phyloP scores from a whole-genome alignment of 2,797 vertebrate genomes.

The Liasis olivaceus region DNA sequence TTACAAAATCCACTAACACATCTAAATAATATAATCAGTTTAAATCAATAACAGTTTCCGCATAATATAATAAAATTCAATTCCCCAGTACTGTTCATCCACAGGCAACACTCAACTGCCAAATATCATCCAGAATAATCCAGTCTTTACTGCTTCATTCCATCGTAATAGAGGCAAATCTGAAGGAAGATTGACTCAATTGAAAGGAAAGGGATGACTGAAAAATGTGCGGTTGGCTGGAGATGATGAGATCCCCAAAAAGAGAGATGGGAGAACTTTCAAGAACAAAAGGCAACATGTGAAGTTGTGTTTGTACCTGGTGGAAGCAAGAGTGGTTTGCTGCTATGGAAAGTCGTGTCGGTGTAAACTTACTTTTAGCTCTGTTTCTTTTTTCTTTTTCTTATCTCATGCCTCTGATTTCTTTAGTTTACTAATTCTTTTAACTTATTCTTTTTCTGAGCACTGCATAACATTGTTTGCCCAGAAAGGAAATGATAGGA shows the following conservation, averaged over 20 bases:
- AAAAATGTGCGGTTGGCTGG: neutral
- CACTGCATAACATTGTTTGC: neutral
- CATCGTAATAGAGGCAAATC: neutral
- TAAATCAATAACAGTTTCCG: neutral
- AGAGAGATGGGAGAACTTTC: neutral
- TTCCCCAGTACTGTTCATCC: neutral
- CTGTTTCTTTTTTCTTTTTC: neutral
- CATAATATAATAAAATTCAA: neutral
- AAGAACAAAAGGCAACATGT: neutral
- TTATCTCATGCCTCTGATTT: neutral
- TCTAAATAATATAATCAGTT: neutral
- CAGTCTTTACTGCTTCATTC: neutral
- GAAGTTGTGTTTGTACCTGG: neutral
- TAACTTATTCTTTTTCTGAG: neutral
- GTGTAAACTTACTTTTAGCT: neutral
- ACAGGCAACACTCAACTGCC: neutral
- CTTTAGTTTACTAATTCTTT: neutral
- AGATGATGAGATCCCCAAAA: neutral
- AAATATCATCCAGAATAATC: neutral
- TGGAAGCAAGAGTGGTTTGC: neutral
- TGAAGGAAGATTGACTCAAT: neutral
- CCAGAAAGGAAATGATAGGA: neutral
- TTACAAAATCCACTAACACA: neutral
- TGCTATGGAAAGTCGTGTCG: neutral
- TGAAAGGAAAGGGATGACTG: neutral